Conservation (phyloP, 2,797 vertebrate genomes). For the Chaetophractus vellerosus region DNA sequence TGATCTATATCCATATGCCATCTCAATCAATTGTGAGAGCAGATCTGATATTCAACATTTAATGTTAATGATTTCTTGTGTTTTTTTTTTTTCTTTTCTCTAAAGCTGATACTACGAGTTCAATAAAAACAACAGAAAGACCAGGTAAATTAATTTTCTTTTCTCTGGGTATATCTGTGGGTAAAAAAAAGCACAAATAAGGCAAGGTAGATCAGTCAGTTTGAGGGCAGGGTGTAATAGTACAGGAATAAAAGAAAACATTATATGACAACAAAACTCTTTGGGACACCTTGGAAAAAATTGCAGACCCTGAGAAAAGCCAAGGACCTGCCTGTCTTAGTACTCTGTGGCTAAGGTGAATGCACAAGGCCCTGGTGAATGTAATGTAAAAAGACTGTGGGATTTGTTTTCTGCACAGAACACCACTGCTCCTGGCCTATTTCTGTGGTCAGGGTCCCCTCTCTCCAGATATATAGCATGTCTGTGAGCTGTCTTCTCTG, state of each 20-base stretch:
- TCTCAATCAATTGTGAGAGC: conserved; percentile 19
- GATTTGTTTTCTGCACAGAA: background rate
- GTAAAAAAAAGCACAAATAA: conserved; percentile 24
- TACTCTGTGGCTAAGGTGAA: background rate
- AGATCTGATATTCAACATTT: background rate
- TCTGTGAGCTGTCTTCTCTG: background rate
- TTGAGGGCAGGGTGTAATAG: background rate
- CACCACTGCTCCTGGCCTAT: background rate
- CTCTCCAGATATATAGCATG: background rate
- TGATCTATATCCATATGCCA: background rate
- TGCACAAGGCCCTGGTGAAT: background rate
- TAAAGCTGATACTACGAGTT: conserved; percentile 75
- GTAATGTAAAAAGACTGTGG: background rate
- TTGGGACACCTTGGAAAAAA: background rate
- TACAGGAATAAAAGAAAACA: background rate
- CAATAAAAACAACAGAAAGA: conserved; percentile 10
- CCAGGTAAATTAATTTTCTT: conserved; percentile 71
- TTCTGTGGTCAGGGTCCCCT: background rate
- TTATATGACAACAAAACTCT: conserved; percentile 4
- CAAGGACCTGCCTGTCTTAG: background rate
- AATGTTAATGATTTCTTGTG: conserved; percentile 38
- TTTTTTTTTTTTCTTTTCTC: conserved; percentile 59
- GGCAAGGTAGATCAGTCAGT: background rate
- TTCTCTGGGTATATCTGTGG: background rate
- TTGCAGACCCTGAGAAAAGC: background rate